Base-by-base conservation (phyloP, 2,113 vertebrate species). In the Myanophis thanlyinensis region DNA sequence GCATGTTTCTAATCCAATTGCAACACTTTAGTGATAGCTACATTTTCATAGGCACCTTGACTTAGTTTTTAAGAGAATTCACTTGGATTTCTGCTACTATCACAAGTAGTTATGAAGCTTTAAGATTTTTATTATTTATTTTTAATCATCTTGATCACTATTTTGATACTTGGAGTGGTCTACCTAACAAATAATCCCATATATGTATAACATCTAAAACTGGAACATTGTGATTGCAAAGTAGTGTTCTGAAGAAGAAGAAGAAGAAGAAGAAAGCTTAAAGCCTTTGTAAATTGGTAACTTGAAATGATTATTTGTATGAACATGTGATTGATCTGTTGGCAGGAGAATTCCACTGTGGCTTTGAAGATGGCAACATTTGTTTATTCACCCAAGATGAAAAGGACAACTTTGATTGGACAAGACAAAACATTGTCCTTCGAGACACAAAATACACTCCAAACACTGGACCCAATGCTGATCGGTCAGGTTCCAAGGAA, bases 351-450 rank as follows among this genome's bases (percentile, higher is more conserved):
- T 99, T 99, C 97, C 98, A 99, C 96, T 99, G 99, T 90, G 99
- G 99, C 92, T 99, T 99, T 88, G 99, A 99, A 97, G 99, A 99
- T 10, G 98, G 99, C 59, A 98, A 99, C 52, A 99, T 99, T 95
- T 99, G 99, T 97, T 98, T 99, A 92, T 99, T 99, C 97, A 99
- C 98, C 3, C 99, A 99, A 98, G 99, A 99, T 13, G 99, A 99
- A 94, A 98, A 98, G 2, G 99, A 99, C 92, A 98, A 99, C 90
- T 99, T 99, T 48, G 99, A 99, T 96, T 99, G 99, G 99, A 99
- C 98, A 0, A 98, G 99, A n/a, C 99, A 99, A 95, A 99, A 99
- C 93, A 99, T 99, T 6, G 98, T 98, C 94, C 99, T 98, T 12
- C 98, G 99, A 18, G 99, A 99, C 96, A 99, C 99, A 15, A 99